Evolutionary conservation across 2,113 vertebrate species (phyloP).

Genomic region (Forbesichthys agassizii): DNA sequence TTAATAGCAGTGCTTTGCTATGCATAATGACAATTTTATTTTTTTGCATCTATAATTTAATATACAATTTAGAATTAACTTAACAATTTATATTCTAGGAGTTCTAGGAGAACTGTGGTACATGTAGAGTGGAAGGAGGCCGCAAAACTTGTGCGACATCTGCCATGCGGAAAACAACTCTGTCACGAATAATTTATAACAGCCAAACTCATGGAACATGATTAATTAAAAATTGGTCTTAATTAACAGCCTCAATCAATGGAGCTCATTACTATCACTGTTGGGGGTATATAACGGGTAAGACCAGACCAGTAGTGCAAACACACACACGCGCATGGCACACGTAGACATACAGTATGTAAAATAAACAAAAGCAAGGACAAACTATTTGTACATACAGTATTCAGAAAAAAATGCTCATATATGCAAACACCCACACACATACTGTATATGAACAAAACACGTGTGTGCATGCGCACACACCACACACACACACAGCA

Average conservation of each 20-base stretch:
- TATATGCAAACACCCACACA: background rate
- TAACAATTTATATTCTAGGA: too few relatives aligned
- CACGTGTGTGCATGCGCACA: background rate
- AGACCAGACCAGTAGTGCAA: background rate
- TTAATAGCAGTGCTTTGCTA: too few relatives aligned
- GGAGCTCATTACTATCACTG: slow-evolving; percentile 58
- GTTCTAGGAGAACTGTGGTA: too few relatives aligned
- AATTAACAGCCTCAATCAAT: slow-evolving; percentile 67
- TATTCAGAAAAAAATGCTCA: background rate
- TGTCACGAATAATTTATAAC: slow-evolving; percentile 67
- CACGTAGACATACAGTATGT: background rate
- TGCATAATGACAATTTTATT: too few relatives aligned
- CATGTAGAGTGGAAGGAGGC: background rate
- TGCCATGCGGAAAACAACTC: slow-evolving; percentile 44
- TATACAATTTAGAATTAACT: too few relatives aligned
- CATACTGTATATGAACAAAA: background rate
- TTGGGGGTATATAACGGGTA: slow-evolving; percentile 55
- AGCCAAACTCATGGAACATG: slow-evolving; percentile 53
- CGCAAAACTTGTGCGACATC: slow-evolving; percentile 29
- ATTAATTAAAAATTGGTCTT: slow-evolving; percentile 69
- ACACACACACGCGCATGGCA: slow-evolving; percentile 4
- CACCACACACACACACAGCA: slow-evolving; percentile 14
- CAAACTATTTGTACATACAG: background rate
- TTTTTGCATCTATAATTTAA: too few relatives aligned
- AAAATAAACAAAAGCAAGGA: background rate